These are phyloP conservation scores for Diabrotica undecimpunctata DNA, from an alignment of 1,140 invertebrate species.

Conservation along the genomic window DNA sequence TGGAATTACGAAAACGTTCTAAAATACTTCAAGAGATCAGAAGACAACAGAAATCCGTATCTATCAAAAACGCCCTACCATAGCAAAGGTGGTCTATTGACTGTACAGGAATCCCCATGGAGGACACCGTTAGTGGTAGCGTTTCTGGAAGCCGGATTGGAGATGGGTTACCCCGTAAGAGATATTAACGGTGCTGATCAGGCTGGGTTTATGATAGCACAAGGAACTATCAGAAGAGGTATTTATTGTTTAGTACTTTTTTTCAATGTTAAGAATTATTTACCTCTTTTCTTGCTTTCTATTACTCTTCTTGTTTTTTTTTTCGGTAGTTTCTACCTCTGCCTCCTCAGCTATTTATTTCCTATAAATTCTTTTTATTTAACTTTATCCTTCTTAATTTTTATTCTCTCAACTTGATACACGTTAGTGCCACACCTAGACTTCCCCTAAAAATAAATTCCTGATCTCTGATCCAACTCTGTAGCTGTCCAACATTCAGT, in stretches of 20 bases:
- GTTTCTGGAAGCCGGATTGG: conserved; percentile 80
- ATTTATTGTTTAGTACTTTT: not conserved
- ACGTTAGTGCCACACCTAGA: too few species aligned
- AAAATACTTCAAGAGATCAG: conserved; percentile 86
- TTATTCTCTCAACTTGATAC: too few species aligned
- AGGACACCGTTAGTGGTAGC: conserved; percentile 73
- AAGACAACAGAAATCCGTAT: conserved; percentile 84
- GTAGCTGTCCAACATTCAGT: too few species aligned
- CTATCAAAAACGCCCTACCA: conserved; percentile 69
- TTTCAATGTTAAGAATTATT: too few species aligned
- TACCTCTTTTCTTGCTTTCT: too few species aligned
- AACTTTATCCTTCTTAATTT: too few species aligned
- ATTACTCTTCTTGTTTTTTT: too few species aligned
- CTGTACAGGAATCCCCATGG: conserved; percentile 82
- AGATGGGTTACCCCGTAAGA: conserved; percentile 80
- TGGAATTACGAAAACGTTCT: conserved; percentile 88
- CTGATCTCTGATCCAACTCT: too few species aligned
- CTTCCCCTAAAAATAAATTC: too few species aligned
- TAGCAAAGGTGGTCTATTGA: conserved; percentile 69
- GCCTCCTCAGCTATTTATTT: too few species aligned
- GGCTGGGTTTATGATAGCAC: conserved; percentile 83
- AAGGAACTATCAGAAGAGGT: conserved; percentile 71
- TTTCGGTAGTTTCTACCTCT: too few species aligned
- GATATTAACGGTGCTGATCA: conserved; percentile 83
- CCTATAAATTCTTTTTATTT: too few species aligned